Evolutionary conservation across 2,797 vertebrate species (phyloP), one percentile per base, ranked within the genome.

Genomic region (Crenichthys baileyi): DNA sequence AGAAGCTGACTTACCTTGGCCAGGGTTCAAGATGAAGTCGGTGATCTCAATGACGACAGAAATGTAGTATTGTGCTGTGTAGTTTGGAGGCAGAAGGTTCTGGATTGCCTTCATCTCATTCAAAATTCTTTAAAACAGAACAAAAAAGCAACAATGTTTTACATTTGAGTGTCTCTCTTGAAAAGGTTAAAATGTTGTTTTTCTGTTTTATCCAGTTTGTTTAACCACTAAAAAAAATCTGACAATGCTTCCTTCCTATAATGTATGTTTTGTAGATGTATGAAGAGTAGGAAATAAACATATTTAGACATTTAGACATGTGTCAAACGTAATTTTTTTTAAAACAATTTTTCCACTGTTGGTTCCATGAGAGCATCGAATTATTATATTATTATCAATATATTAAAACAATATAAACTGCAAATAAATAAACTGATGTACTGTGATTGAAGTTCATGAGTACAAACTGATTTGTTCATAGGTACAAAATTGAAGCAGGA

Each of bases 81-180:
- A 78, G 89, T 96, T 90, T 29, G 79, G 72, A 0, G 93, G 89
- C n/a, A 96, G 79, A 53, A 94, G 80, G 79, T 77, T 85, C 56
- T 88, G 77, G 44, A 95, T 41, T 9, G 77, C 79, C 72, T 80
- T 79, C 91, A 96, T 83, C 79, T 94, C 80, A 61, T 91, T 88
- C 77, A 95, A 50, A 84, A 96, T 90, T 77, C 96, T 96, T 74
- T 56, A 77, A 90, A 86, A 88, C 16, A 87, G 86, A 87, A 15
- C 1, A 86, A 15, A 81, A 46, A 46, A 1, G 7, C 67, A 70
- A 75, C 55, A 79, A 70, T 67, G 80, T 72, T 82, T 85, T 5
- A 78, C 12, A 79, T 72, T 11, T 68, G n/a, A 79, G 48, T 26
- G 71, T 71, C 5, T 12, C 18, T 24, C 24, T 26, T 26, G 3